A percentile compares a stretch with the other conserved stretches of the same genome.
Evolutionary conservation across 2,113 vertebrate species (phyloP).

Genomic region (Phyllostomus hastatus): DNA sequence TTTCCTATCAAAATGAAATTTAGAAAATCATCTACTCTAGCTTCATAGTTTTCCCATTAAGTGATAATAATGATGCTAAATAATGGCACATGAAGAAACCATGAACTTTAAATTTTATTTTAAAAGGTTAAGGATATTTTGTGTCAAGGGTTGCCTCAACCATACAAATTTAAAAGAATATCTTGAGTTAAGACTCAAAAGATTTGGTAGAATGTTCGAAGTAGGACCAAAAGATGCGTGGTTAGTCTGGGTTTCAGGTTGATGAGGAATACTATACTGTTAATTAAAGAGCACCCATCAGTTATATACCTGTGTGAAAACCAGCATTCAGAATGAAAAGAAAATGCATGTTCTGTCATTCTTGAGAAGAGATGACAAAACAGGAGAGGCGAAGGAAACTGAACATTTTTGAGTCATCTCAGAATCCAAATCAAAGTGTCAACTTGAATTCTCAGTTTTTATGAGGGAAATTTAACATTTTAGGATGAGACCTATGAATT

Average conservation of each 20-base stretch:
- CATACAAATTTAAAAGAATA: neutral
- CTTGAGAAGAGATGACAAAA: neutral
- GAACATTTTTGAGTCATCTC: neutral
- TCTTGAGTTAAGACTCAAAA: neutral
- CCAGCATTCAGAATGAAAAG: neutral
- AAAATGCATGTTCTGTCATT: neutral
- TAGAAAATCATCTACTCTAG: neutral
- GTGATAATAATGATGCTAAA: neutral
- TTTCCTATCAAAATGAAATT: neutral
- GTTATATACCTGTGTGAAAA: neutral
- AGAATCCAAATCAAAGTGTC: neutral
- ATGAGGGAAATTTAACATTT: constrained; percentile 3
- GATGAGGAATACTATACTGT: neutral
- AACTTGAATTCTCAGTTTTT: neutral
- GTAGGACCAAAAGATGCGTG: neutral
- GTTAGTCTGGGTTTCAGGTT: neutral
- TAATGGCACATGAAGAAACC: neutral
- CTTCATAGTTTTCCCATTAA: neutral
- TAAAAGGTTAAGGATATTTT: neutral
- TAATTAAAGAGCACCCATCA: neutral
- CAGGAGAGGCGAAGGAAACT: neutral
- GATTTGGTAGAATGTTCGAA: neutral
- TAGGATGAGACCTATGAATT: neutral
- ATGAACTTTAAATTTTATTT: neutral
- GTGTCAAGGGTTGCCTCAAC: neutral